Conservation (phyloP, 2,888 invertebrate species). For the Stenodera caucasica region DNA sequence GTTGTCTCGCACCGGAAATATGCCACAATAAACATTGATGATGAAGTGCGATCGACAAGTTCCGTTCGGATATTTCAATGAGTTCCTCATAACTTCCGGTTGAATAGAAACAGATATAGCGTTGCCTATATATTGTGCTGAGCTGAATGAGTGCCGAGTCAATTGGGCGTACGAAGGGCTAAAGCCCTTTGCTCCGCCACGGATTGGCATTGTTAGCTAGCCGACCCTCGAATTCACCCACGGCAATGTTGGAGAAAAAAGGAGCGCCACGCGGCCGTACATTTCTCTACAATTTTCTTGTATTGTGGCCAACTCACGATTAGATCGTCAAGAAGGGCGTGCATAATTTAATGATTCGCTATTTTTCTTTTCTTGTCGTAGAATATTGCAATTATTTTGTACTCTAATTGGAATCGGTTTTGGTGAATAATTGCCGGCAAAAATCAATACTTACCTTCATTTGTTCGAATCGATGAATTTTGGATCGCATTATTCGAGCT, state of each 20-base stretch:
- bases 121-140: slow-evolving; percentile 41
- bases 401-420: not conserved
- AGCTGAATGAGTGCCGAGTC: slow-evolving; percentile 47
- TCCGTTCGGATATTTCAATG: slow-evolving; percentile 55
- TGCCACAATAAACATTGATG: slow-evolving; percentile 42
- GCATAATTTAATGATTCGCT: slow-evolving; percentile 39
- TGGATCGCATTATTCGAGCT: not conserved
- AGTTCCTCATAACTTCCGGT: slow-evolving; percentile 55
- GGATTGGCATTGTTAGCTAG: slow-evolving; percentile 50
- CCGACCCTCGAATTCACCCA: slow-evolving; percentile 41
- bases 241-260: slow-evolving; percentile 39
- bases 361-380: not conserved
- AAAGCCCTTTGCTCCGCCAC: slow-evolving; percentile 39
- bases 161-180: slow-evolving; percentile 49
- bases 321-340: slow-evolving; percentile 33
- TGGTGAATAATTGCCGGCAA: not conserved
- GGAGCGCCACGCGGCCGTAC: slow-evolving; percentile 29
- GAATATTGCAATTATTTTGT: not conserved
- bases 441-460: slow-evolving; percentile 1
- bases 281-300: slow-evolving; percentile 10
- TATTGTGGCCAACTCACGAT: slow-evolving; percentile 17
- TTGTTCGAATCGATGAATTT: not conserved
- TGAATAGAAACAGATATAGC: slow-evolving; percentile 44
- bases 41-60: slow-evolving; percentile 48
- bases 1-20: slow-evolving; percentile 38